phyloP scores from a whole-genome alignment of 2,888 invertebrate genomes.

The Cheilosia scutellata region DNA sequence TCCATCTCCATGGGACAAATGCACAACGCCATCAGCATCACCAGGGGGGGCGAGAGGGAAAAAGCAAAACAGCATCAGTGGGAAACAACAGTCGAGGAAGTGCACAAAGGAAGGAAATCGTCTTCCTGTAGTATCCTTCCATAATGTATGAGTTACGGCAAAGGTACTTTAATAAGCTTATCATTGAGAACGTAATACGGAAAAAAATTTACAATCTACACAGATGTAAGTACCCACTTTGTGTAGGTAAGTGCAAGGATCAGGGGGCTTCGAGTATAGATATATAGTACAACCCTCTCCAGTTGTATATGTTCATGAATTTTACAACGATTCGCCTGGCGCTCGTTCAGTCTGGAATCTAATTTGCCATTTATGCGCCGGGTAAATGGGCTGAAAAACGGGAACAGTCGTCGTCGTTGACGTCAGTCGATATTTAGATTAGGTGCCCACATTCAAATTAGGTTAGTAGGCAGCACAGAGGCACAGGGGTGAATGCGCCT shows the following conservation, averaged over 20 bases:
- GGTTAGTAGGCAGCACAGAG: constrained; percentile 63
- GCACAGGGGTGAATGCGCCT: background rate
- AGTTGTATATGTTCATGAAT: constrained; percentile 61
- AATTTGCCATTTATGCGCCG: constrained; percentile 74
- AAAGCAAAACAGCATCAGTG: constrained; percentile 24
- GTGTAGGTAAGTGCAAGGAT: constrained; percentile 74
- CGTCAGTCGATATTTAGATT: constrained; percentile 71
- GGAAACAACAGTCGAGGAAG: constrained; percentile 54
- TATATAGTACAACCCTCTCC: background rate
- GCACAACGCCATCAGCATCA: constrained; percentile 28
- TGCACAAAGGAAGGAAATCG: constrained; percentile 69
- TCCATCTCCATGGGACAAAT: constrained; percentile 63
- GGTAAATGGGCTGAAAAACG: constrained; percentile 73
- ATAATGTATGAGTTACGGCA: constrained; percentile 75
- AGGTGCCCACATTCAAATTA: constrained; percentile 70
- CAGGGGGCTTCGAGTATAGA: constrained; percentile 22
- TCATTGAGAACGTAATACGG: constrained; percentile 71
- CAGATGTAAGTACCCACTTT: constrained; percentile 73
- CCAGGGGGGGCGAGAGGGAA: constrained; percentile 4
- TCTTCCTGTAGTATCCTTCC: constrained; percentile 74
- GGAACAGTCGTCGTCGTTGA: constrained; percentile 61
- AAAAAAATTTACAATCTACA: constrained; percentile 71
- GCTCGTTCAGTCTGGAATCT: constrained; percentile 65
- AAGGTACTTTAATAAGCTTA: constrained; percentile 76
- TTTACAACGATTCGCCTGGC: constrained; percentile 64